Evolutionary conservation across 2,113 vertebrate species (phyloP).

Genomic region (Cinclus mexicanus): DNA sequence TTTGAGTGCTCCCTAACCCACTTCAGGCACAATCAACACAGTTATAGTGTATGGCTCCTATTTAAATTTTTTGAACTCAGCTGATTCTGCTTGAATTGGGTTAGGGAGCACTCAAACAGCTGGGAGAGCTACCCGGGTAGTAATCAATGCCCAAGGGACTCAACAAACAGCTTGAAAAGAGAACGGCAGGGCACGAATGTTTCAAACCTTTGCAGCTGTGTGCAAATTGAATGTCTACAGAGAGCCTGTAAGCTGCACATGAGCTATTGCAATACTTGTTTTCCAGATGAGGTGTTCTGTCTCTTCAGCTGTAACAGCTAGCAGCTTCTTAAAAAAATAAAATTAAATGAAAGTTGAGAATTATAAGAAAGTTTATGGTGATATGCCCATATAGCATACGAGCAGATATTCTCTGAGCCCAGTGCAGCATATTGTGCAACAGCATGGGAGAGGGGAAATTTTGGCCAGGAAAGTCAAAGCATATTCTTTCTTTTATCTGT

Average conservation of each 20-base stretch:
- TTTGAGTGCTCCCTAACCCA: neutral
- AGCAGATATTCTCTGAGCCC: neutral
- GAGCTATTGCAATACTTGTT: neutral
- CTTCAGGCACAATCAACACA: conserved; percentile 10
- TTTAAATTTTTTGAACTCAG: conserved; percentile 33
- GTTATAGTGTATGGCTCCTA: neutral
- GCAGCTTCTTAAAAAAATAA: neutral
- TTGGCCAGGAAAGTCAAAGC: conserved; percentile 52
- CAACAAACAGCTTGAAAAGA: conserved; percentile 29
- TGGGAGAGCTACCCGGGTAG: neutral
- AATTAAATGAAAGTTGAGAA: neutral
- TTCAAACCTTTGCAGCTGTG: conserved; percentile 47
- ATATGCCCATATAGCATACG: neutral
- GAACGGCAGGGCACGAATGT: neutral
- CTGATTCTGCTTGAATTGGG: conserved; percentile 35
- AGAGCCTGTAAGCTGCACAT: neutral
- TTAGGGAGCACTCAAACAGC: conserved; percentile 37
- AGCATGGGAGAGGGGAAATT: conserved; percentile 54
- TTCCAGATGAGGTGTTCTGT: neutral
- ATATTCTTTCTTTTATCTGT: conserved; percentile 56
- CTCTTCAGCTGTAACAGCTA: neutral
- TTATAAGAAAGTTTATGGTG: neutral
- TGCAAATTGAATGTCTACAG: neutral
- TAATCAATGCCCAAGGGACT: conserved; percentile 29
- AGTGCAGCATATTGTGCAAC: conserved; percentile 49